These are phyloP conservation scores for Albula goreensis DNA, from an alignment of 2,113 vertebrate species.

Conservation along the genomic window DNA sequence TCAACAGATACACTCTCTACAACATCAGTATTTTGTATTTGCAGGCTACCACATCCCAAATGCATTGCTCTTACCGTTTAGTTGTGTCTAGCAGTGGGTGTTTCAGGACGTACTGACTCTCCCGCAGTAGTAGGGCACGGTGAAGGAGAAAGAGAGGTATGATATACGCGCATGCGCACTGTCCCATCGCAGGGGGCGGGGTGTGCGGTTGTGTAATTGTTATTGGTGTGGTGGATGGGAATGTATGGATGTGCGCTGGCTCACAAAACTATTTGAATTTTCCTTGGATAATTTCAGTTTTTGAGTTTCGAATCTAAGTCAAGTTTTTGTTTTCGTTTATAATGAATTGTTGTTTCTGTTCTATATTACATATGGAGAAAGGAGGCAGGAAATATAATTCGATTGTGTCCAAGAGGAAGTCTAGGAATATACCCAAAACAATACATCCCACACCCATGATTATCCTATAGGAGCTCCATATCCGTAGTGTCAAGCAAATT, in stretches of 20 bases:
- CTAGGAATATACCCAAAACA: neutral
- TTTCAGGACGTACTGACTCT: conserved; percentile 23
- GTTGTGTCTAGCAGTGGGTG: conserved; percentile 25
- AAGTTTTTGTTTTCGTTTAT: neutral
- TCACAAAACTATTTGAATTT: neutral
- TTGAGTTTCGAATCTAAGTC: neutral
- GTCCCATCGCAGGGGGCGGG: conserved; percentile 46
- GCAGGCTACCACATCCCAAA: neutral
- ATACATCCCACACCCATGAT: neutral
- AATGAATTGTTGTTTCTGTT: neutral
- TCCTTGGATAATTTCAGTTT: neutral
- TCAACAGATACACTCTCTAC: neutral
- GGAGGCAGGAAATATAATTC: neutral
- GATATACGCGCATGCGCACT: conserved; percentile 56
- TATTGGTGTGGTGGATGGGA: conserved; percentile 15
- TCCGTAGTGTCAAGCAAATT: neutral
- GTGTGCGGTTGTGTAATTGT: conserved; percentile 45
- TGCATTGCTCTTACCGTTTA: conserved; percentile 54
- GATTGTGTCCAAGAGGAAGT: neutral
- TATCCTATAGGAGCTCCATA: neutral
- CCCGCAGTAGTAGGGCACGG: conserved; percentile 52
- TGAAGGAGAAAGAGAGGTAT: conserved; percentile 61
- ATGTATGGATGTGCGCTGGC: neutral
- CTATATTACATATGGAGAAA: neutral
- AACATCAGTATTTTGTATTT: too few species aligned